phyloP scores from a whole-genome alignment of 2,797 vertebrate species.

The Eulemur coronatus region DNA sequence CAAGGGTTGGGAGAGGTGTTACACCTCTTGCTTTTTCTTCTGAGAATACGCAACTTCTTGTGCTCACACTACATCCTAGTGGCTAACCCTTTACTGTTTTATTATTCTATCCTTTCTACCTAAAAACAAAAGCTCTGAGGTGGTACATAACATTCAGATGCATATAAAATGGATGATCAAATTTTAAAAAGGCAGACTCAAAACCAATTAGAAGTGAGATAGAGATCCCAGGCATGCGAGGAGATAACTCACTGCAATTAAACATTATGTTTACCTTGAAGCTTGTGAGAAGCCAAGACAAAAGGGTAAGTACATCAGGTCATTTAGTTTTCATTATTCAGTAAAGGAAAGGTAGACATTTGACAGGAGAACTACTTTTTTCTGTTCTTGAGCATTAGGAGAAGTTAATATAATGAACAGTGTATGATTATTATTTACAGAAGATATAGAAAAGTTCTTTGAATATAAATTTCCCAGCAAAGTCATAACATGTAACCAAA shows the following conservation, averaged over 20 bases:
- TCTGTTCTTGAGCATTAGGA: conserved; percentile 28
- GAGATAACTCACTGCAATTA: conserved; percentile 28
- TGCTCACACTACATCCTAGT: background rate
- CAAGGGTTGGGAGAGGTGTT: background rate
- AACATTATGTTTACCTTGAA: conserved; percentile 41
- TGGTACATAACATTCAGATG: conserved; percentile 35
- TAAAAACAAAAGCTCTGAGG: background rate
- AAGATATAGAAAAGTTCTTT: background rate
- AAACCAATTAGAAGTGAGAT: conserved; percentile 43
- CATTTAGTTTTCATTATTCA: conserved; percentile 28
- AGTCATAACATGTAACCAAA: too few species aligned
- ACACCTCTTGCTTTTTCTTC: conserved; percentile 33
- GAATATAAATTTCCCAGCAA: background rate
- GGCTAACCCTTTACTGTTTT: conserved; percentile 13
- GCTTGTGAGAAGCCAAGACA: conserved; percentile 28
- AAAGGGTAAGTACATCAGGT: background rate
- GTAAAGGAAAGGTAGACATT: conserved; percentile 2
- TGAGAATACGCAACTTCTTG: background rate
- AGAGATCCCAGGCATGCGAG: conserved; percentile 19
- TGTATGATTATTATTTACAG: background rate
- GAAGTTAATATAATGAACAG: conserved; percentile 4
- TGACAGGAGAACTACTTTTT: background rate
- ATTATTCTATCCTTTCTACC: background rate
- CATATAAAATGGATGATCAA: conserved; percentile 20
- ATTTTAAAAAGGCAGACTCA: conserved; percentile 36